phyloP scores from a whole-genome alignment of 1,140 invertebrate genomes.

The Sitodiplosis mosellana region DNA sequence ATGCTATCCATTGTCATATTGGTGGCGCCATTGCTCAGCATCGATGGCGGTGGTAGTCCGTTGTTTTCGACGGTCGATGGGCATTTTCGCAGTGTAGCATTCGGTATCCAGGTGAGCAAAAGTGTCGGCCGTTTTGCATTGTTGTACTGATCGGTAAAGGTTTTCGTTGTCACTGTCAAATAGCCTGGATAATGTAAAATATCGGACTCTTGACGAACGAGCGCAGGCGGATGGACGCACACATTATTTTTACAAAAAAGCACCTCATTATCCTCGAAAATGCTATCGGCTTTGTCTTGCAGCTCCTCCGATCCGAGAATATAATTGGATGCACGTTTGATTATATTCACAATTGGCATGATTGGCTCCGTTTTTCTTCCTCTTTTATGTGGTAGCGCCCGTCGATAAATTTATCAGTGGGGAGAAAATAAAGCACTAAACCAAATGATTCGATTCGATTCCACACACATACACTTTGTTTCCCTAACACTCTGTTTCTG shows the following conservation, averaged over 20 bases:
- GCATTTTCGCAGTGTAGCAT: slow-evolving; percentile 70
- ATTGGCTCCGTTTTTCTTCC: slow-evolving; percentile 3
- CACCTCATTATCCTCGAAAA: slow-evolving; percentile 64
- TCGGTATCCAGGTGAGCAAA: slow-evolving; percentile 86
- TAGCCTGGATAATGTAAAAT: slow-evolving; percentile 83
- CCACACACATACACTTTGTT: background rate
- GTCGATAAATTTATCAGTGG: background rate
- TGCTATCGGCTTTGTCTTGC: slow-evolving; percentile 33
- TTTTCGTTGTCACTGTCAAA: slow-evolving; percentile 63
- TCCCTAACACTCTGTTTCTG: background rate
- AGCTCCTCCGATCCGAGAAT: slow-evolving; percentile 46
- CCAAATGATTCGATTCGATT: background rate
- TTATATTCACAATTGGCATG: slow-evolving; percentile 57
- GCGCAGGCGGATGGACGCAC: slow-evolving; percentile 80
- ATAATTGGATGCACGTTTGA: slow-evolving; percentile 56
- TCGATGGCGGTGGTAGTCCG: slow-evolving; percentile 7
- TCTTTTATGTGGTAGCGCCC: background rate
- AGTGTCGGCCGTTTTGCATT: slow-evolving; percentile 56
- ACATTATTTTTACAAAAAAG: slow-evolving; percentile 86
- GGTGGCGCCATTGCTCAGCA: background rate
- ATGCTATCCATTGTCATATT: background rate
- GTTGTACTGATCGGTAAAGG: slow-evolving; percentile 49
- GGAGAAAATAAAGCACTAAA: background rate
- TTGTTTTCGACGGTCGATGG: slow-evolving; percentile 53
- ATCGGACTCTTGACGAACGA: slow-evolving; percentile 57